These are phyloP conservation scores for Odocoileus virginianus DNA, from an alignment of 2,113 vertebrate genomes.

Conservation along the genomic window DNA sequence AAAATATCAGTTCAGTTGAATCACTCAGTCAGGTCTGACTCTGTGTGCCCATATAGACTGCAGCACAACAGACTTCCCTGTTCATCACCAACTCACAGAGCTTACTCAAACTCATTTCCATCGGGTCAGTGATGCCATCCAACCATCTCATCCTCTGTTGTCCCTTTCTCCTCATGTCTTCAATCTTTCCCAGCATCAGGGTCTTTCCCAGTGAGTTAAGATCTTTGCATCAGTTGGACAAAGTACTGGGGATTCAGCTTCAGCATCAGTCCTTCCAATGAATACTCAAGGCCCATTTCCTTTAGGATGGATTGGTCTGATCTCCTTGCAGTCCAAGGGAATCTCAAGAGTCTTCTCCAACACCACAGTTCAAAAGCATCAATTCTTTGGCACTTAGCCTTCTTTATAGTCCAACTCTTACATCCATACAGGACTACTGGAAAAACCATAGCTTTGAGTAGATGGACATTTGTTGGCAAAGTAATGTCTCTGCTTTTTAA, in stretches of 20 bases:
- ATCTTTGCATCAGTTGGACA: accelerated
- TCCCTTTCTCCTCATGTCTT: neutral
- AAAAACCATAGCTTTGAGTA: neutral
- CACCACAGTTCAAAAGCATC: neutral
- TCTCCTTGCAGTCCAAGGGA: neutral
- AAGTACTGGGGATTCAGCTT: neutral
- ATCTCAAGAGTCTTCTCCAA: neutral
- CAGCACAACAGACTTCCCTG: accelerated
- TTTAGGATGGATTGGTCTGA: neutral
- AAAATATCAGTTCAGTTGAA: neutral
- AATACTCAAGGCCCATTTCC: neutral
- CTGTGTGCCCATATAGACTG: accelerated
- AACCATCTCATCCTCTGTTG: neutral
- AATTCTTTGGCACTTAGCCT: neutral
- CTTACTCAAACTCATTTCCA: neutral
- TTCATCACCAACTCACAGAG: neutral
- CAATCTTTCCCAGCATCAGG: neutral
- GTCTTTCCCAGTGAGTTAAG: neutral
- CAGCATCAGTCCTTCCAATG: neutral
- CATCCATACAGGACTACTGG: neutral
- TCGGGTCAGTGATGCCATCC: neutral
- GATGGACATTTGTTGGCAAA: neutral
- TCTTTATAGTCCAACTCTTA: neutral
- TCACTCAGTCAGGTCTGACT: neutral
- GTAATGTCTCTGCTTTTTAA: neutral